Evolutionary conservation across 1,140 invertebrate species (phyloP), one percentile per base, ranked within the genome.

Genomic region (Asbolus verrucosus): DNA sequence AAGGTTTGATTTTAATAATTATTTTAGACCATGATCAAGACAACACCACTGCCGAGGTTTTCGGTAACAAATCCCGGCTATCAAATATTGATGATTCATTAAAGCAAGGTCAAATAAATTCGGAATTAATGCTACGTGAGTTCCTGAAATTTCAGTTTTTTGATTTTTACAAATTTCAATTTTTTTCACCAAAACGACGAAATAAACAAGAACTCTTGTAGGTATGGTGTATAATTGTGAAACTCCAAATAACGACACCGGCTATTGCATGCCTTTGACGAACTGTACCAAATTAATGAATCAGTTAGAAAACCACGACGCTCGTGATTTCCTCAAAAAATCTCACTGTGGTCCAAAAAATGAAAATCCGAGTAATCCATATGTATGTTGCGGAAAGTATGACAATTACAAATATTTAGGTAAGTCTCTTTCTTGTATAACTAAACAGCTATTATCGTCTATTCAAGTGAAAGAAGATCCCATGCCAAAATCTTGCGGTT

Each of bases 401-500:
- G 8, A 46, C 4, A 46, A 46, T 2, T 50, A 13, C 9, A 50
- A 50, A 50, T 3, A 9, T 21, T 8, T 19, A 50, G 8, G 24
- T 27, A 27, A n/a, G n/a, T n/a, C n/a, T n/a, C n/a, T n/a, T n/a
- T n/a, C n/a, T n/a, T n/a, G n/a, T n/a, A n/a, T n/a, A n/a, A n/a
- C n/a, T n/a, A n/a, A 14, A 18, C 13, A 43, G 5, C 39, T 43
- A 43, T 6, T 5, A 43, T 43, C 39, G 16, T 6, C 15, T 50
- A 21, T 50, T 15, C 11, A 9, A 4, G 43, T 14, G 9, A 11
- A 21, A 27, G 16, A 19, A 33, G 13, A 54, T 18, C 16, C 74
- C 2, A 67, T 80, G 11, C 79, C 79, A 5, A 70, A 71, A 61
- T 62, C 65, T 27, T 80, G 79, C 30, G 79, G 79, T 0, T 68